A percentile compares a stretch with the other conserved stretches of the same genome.
Evolutionary conservation across 2,113 vertebrate species (phyloP).

Genomic region (Hemiprocne comata): DNA sequence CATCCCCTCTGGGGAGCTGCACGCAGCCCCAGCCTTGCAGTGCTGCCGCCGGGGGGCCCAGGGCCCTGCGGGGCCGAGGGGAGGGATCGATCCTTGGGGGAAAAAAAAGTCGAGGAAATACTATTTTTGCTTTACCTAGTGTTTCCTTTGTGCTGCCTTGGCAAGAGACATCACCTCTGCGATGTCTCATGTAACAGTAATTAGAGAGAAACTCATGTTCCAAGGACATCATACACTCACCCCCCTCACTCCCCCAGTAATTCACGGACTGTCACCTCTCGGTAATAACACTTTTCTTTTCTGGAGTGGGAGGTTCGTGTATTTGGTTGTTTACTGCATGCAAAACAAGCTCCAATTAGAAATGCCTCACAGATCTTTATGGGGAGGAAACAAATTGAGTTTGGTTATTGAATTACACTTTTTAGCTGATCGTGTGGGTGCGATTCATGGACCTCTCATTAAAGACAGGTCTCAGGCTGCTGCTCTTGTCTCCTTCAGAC

Average conservation of each 20-base stretch:
- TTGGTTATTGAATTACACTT: not conserved
- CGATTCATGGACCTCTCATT: not conserved
- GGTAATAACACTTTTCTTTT: not conserved
- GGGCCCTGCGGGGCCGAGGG: not conserved
- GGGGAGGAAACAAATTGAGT: not conserved
- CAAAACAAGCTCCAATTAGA: slow-evolving; percentile 9
- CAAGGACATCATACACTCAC: not conserved
- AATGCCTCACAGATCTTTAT: not conserved
- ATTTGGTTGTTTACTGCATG: not conserved
- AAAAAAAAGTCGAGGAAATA: not conserved
- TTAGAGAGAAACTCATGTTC: not conserved
- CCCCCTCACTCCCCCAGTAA: not conserved
- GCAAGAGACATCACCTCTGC: not conserved
- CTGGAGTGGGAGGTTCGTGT: not conserved
- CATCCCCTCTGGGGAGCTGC: no score
- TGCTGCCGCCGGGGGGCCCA: not conserved
- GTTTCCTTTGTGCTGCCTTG: not conserved
- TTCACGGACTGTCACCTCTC: not conserved
- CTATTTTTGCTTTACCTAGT: not conserved
- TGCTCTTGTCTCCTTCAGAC: not conserved
- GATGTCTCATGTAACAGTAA: not conserved
- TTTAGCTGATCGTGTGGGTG: not conserved
- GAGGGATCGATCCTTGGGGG: no score
- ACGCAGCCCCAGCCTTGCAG: no score
- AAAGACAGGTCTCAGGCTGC: not conserved